Base-by-base conservation (phyloP, 2,797 vertebrate species). In the Dryobates pubescens region DNA sequence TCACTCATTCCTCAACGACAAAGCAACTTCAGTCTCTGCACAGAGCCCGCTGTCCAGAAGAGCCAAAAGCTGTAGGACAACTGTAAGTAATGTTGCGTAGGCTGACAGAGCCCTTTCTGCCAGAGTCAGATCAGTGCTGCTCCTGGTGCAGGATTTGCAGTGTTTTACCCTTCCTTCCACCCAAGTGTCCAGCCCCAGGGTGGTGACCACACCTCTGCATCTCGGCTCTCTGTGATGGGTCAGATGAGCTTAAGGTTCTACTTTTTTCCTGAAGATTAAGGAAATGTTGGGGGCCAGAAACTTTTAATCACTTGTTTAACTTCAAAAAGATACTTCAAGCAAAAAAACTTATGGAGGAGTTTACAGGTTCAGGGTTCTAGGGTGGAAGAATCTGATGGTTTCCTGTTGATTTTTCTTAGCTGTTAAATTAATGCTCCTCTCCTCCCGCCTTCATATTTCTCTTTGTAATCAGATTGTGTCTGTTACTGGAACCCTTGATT, bases 31-130 rank as follows among this genome's bases (percentile, higher is more conserved):
- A 85, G 41, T 91, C 68, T 95, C 94, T 43, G 61, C 84, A 75
- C 86, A 59, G 82, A 97, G 77, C 91, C 56, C 70, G 9, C 75
- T 51, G 61, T 94, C 93, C 49, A 92, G 94, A 76, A 96, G 87
- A 88, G 10, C 69, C 18, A 96, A 96, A 65, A 82, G 53, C 38
- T 30, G 96, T 56, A 96, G 78, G 29, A 67, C 95, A 76, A 83
- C 95, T 92, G 97, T 98, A 97, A 95, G 98, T 98, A 95, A 41
- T 17, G 27, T 34, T 63, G 29, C 10, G 10, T 16, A 1, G 5
- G 12, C 43, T 83, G 47, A 70, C 10, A 56, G 36, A 82, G 45
- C 4, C 9, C 27, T 36, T 51, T 62, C 29, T 89, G 51, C 18
- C 32, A 30, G 7, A 20, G 15, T 86, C 29, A 27, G 16, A 24